Evolutionary conservation across 1,140 invertebrate species (phyloP), one percentile per base, ranked within the genome.

Genomic region (Panagrolaimus sp.): DNA sequence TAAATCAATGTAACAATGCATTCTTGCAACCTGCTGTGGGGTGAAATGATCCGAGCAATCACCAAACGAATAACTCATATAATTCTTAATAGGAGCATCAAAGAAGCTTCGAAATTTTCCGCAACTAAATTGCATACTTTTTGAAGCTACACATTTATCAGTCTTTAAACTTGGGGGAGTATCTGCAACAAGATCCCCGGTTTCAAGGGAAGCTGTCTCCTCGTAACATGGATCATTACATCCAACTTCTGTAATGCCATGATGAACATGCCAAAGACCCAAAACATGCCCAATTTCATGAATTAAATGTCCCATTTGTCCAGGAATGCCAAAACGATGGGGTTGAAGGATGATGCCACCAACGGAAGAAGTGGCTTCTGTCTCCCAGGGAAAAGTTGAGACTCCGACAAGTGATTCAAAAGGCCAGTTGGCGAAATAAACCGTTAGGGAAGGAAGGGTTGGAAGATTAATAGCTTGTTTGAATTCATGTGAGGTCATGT

Each of bases 211-310:
- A 0, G 83, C 72, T 14, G 74, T 43, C 4, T 66, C 78, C 71
- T 84, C 83, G 0, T 70, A 38, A 70, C 83, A 84, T 6, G 75
- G 76, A 70, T 83, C 77, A 9, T 70, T 63, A 69, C 83, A 84
- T 15, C 73, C 63, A 71, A 84, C 68, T 67, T 84, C 83, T 0
- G 80, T 78, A 14, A 84, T 69, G 10, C 83, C 83, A 46, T 78
- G 80, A 69, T 84, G 83, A 46, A 83, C 82, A 70, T 84, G 83
- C 79, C 80, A 84, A n/a, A 84, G 73, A 7, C 83, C 83, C 5
- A 84, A 74, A 12, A 74, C 73, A 69, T 84, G 83, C 0, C 83
- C 83, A 21, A 84, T 71, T 69, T 84, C 83, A 69, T 84, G 83
- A 9, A 38, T 43, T 12, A 84, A 73, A 44, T 65, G 75, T 32